Conservation (phyloP, 2,113 vertebrate species). For the Spea multiplicata region DNA sequence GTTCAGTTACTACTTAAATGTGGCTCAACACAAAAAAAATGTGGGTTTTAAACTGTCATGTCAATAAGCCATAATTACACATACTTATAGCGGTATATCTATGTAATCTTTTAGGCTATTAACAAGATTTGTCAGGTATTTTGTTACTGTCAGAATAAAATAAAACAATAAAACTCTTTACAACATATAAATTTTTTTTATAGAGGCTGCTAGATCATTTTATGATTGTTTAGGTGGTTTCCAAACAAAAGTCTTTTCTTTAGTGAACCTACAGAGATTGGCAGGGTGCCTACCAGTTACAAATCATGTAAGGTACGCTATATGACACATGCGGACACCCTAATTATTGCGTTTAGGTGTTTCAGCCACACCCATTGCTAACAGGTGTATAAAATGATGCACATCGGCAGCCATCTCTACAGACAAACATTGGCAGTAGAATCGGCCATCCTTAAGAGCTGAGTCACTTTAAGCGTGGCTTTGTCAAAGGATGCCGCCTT, state of each 20-base stretch:
- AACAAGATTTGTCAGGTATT: not conserved
- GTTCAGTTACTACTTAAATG: slow-evolving; percentile 54
- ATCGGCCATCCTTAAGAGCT: too few species aligned
- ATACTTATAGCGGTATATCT: not conserved
- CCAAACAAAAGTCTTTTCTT: not conserved
- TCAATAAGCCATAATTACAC: slow-evolving; percentile 11
- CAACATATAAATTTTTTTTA: not conserved
- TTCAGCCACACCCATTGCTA: too few species aligned
- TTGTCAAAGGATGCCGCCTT: too few species aligned
- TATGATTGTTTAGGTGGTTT: not conserved
- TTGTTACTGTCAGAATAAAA: not conserved
- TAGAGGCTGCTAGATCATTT: not conserved
- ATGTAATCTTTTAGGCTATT: not conserved
- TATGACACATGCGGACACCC: too few species aligned
- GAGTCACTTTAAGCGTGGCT: too few species aligned
- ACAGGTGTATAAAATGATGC: too few species aligned
- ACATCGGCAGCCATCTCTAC: too few species aligned
- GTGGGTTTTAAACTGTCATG: slow-evolving; percentile 1
- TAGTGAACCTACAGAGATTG: too few species aligned
- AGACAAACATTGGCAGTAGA: too few species aligned
- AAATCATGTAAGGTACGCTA: too few species aligned
- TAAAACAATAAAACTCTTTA: not conserved
- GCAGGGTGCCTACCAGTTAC: too few species aligned
- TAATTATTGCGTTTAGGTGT: too few species aligned
- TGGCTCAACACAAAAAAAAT: slow-evolving; percentile 40